Conservation (phyloP, 2,888 invertebrate species). For the Acronicta aceris region DNA sequence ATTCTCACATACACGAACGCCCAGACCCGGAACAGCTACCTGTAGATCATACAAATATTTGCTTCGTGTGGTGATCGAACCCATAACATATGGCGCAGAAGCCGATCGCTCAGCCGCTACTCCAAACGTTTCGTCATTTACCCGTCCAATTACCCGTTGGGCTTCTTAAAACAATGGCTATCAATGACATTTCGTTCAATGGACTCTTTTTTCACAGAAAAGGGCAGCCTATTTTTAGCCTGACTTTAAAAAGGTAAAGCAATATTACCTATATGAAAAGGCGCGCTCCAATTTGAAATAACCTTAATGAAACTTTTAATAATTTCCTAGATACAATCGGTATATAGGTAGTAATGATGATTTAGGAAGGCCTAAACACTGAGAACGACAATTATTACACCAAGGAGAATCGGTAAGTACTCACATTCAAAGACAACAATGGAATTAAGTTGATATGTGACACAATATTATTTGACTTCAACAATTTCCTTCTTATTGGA, state of each 20-base stretch:
- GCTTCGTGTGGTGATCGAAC: too few relatives aligned
- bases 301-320: constrained; percentile 19
- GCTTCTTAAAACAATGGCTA: constrained; percentile 12
- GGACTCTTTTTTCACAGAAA: constrained; percentile 9
- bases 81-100: too few relatives aligned
- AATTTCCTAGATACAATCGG: constrained; percentile 17
- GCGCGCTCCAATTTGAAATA: constrained; percentile 12
- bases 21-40: too few relatives aligned
- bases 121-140: too few relatives aligned
- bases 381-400: constrained; percentile 24
- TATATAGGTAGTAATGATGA: constrained; percentile 6
- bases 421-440: constrained; percentile 35
- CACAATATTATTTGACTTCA: constrained; percentile 15
- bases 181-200: constrained; percentile 16
- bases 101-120: too few relatives aligned
- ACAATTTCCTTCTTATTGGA: constrained; percentile 43
- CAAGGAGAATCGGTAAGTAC: constrained; percentile 15
- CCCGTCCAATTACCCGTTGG: background rate
- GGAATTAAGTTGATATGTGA: constrained; percentile 33
- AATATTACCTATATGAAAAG: constrained; percentile 4
- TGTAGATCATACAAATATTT: too few relatives aligned
- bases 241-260: constrained; percentile 12
- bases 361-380: constrained; percentile 6
- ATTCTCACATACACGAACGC: too few relatives aligned
- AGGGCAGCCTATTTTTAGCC: constrained; percentile 24